Percentiles rank a stretch among this genome's conserved stretches.
Conservation (phyloP, 2,888 invertebrate genomes). For the Pterobdella sp. region DNA sequence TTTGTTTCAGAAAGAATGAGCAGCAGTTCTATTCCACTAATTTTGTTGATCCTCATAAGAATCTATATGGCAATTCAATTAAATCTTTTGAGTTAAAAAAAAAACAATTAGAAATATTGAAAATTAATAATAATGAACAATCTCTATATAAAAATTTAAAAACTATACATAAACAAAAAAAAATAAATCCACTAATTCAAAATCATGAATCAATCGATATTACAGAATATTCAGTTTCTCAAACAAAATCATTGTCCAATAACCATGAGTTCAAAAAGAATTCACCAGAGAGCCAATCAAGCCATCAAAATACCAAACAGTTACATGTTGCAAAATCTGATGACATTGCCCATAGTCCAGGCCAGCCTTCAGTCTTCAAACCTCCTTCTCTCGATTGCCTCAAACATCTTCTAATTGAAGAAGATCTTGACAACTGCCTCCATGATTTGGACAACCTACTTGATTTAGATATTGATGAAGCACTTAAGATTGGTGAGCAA, state of each 20-base stretch:
- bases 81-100: no score
- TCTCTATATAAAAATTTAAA: no score
- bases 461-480: conserved; percentile 20
- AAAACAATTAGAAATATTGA: no score
- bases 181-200: no score
- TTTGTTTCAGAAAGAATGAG: neutral
- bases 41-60: neutral
- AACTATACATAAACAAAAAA: no score
- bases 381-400: conserved; percentile 6
- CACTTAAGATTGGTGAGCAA: neutral
- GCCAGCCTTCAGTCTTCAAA: neutral
- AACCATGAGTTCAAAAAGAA: no score
- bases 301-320: neutral
- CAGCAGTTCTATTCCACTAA: neutral
- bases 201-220: no score
- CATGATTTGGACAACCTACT: conserved; percentile 24
- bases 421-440: neutral
- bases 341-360: no score
- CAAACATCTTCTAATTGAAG: conserved; percentile 3
- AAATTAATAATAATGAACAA: no score
- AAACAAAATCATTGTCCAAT: no score
- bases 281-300: neutral
- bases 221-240: no score
- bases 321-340: no score
- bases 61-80: neutral